phyloP scores from a whole-genome alignment of 2,888 invertebrate genomes.

The Pyrrhosoma nymphula region DNA sequence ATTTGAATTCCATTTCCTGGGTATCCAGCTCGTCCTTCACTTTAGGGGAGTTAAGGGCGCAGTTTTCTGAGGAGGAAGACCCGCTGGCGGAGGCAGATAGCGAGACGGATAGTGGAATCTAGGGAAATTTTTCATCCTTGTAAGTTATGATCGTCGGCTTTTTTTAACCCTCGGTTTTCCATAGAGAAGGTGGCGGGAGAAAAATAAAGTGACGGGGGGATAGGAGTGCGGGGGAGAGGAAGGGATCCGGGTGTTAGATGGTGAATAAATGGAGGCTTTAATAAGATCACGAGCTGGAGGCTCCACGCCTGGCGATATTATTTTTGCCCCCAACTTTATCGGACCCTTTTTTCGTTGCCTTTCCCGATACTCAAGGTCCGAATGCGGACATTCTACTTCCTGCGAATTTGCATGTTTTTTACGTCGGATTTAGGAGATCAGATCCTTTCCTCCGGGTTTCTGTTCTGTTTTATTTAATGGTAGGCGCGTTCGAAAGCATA shows the following conservation, averaged over 20 bases:
- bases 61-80: constrained; percentile 12
- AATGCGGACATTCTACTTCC: background rate
- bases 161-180: constrained; percentile 10
- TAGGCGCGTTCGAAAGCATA: background rate
- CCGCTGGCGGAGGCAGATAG: background rate
- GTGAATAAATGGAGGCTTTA: constrained; percentile 44
- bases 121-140: constrained; percentile 38
- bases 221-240: background rate
- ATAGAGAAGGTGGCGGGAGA: background rate
- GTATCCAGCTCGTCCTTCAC: background rate
- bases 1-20: constrained; percentile 63
- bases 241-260: background rate
- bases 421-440: background rate
- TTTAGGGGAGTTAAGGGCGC: background rate
- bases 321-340: constrained; percentile 8
- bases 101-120: constrained; percentile 17
- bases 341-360: background rate
- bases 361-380: constrained; percentile 10
- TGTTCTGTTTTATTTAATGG: background rate
- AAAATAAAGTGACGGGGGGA: background rate
- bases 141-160: constrained; percentile 37
- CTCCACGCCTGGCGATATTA: background rate
- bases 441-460: background rate
- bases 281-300: constrained; percentile 48
- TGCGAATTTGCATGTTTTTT: background rate